Conservation (phyloP, 1,140 invertebrate species). For the Drosophila micromelanica region DNA sequence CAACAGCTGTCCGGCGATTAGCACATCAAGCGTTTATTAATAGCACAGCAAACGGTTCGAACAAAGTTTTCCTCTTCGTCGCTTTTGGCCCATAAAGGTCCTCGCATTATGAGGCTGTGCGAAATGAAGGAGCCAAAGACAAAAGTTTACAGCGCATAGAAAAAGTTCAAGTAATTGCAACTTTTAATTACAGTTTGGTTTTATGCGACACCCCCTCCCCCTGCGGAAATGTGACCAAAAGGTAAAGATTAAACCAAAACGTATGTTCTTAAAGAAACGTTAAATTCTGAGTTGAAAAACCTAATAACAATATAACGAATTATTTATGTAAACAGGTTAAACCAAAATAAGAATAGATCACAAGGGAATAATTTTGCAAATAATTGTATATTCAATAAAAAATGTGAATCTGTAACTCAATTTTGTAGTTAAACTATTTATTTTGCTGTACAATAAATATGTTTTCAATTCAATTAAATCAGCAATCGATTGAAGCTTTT, state of each 20-base stretch:
- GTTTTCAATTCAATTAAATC: neutral
- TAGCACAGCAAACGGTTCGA: constrained; percentile 51
- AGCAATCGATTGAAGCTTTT: neutral
- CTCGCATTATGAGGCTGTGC: constrained; percentile 53
- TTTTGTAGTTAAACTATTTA: neutral
- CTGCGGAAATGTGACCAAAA: constrained; percentile 26
- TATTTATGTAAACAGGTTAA: neutral
- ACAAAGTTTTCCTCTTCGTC: constrained; percentile 45
- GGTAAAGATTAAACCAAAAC: constrained; percentile 35
- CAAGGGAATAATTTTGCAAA: too few species aligned
- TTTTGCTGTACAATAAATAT: neutral
- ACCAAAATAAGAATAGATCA: too few species aligned
- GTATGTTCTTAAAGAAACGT: constrained; percentile 11
- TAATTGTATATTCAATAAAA: neutral
- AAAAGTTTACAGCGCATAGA: constrained; percentile 70
- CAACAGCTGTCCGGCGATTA: constrained; percentile 68
- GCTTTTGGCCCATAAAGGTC: constrained; percentile 41
- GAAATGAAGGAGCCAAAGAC: constrained; percentile 55
- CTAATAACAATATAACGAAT: neutral
- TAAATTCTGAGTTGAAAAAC: neutral
- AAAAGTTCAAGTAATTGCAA: constrained; percentile 66
- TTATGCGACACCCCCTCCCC: constrained; percentile 28
- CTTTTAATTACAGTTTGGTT: constrained; percentile 73
- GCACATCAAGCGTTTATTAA: constrained; percentile 79
- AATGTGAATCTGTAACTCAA: neutral